These are phyloP conservation scores for Papilio machaon DNA, from an alignment of 1,140 invertebrate species.

Conservation along the genomic window DNA sequence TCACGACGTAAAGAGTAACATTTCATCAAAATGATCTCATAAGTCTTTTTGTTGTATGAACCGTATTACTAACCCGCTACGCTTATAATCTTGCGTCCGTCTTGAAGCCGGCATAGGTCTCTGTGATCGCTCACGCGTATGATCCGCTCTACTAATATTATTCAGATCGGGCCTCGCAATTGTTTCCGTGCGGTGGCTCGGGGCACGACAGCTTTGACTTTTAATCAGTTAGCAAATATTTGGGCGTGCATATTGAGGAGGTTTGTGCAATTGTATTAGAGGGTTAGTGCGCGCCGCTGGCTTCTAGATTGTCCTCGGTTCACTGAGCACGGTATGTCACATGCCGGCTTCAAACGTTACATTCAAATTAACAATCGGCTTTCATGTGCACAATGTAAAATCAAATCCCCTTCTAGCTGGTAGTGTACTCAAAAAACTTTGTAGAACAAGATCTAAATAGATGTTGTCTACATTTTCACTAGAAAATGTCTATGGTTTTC, in stretches of 20 bases:
- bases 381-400: slow-evolving; percentile 36
- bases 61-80: background rate
- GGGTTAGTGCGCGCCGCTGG: slow-evolving; percentile 54
- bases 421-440: background rate
- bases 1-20: too few species aligned
- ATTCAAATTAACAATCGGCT: slow-evolving; percentile 32
- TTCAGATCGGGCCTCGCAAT: slow-evolving; percentile 57
- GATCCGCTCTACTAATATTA: slow-evolving; percentile 68
- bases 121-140: slow-evolving; percentile 64
- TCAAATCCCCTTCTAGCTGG: background rate
- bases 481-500: too few species aligned
- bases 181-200: slow-evolving; percentile 61
- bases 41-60: background rate
- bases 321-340: slow-evolving; percentile 57
- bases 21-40: background rate
- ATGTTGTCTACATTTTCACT: background rate
- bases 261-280: slow-evolving; percentile 72
- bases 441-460: background rate
- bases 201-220: slow-evolving; percentile 73
- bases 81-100: background rate
- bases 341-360: slow-evolving; percentile 40
- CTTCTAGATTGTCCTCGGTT: slow-evolving; percentile 47
- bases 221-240: slow-evolving; percentile 76
- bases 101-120: slow-evolving; percentile 22
- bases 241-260: slow-evolving; percentile 68